A percentile compares a stretch with the other conserved stretches of the same genome.
phyloP scores from a whole-genome alignment of 2,113 vertebrate species.

The Lepisosteus oculatus region DNA sequence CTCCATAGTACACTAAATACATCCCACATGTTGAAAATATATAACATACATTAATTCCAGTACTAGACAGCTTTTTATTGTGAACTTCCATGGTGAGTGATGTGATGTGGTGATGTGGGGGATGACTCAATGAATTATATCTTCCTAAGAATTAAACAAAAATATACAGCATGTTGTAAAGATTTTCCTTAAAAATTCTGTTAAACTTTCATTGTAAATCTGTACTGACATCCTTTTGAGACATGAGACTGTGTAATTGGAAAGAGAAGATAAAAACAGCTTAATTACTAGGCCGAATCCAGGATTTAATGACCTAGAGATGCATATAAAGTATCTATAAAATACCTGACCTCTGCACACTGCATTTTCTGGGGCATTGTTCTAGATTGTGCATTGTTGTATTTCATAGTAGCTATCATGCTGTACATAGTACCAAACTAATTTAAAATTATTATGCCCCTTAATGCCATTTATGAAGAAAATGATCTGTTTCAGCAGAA shows the following conservation, averaged over 20 bases:
- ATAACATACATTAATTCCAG: too few species aligned
- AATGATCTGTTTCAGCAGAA: too few species aligned
- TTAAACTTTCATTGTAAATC: neutral
- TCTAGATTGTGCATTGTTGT: slow-evolving; percentile 4
- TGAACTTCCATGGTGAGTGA: too few species aligned
- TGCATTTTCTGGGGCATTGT: neutral
- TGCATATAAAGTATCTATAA: neutral
- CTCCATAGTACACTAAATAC: too few species aligned
- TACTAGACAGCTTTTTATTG: too few species aligned
- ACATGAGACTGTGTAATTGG: neutral
- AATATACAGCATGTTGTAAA: too few species aligned
- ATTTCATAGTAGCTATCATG: neutral
- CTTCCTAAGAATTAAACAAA: too few species aligned
- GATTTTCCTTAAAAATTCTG: neutral
- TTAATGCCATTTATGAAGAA: neutral
- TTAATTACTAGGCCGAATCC: neutral
- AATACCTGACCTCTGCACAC: too few species aligned
- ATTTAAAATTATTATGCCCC: neutral
- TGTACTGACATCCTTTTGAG: neutral
- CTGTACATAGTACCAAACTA: neutral
- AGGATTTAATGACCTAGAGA: slow-evolving; percentile 1
- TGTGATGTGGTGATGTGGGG: too few species aligned
- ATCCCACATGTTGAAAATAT: too few species aligned
- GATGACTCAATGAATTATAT: too few species aligned
- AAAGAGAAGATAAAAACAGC: neutral